Base-by-base conservation (phyloP, 2,113 vertebrate species). In the Apus apus region DNA sequence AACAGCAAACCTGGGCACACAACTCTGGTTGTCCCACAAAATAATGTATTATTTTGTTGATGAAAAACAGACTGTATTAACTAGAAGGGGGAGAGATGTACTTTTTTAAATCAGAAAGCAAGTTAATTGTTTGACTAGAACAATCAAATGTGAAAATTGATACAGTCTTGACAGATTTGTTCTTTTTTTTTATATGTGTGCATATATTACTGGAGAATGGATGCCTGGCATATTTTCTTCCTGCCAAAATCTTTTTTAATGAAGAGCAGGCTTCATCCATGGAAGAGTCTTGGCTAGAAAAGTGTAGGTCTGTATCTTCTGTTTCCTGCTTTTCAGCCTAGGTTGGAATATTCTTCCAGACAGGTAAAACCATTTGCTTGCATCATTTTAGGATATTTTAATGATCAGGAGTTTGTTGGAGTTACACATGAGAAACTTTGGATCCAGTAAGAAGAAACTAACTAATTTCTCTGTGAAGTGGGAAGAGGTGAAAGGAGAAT, bases 201-300 rank as follows among this genome's bases (percentile, higher is more conserved):
- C 36, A 23, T 94, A 32, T 89, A 76, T 96, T 96, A 87, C 65
- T 78, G 66, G 56, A 83, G 91, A 75, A 85, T 38, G 65, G 48
- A 46, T 85, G 85, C 66, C 86, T 77, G 58, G 56, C 58, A 62
- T 43, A 34, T 71, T 87, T 94, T 86, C 74, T 89, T 95, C 75
- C 75, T 94, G 50, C 61, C 60, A 46, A 62, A 72, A 85, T 67
- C 51, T 70, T 93, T 96, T 96, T 70, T 88, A 94, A 94, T 56
- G 87, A 94, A 85, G 74, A 82, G 58, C 86, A 95, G 73, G 80
- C 67, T 84, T 94, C 58, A 74, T 45, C 56, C 9, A 4, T 7
- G 34, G 34, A 27, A 25, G 29, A 5, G 6, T 1, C 34, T 34
- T 56, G 78, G 25, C 67, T 85, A 87, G 48, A 34, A 60, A 56